These are phyloP conservation scores for Melieria picta DNA, from an alignment of 2,888 invertebrate genomes.

Conservation along the genomic window DNA sequence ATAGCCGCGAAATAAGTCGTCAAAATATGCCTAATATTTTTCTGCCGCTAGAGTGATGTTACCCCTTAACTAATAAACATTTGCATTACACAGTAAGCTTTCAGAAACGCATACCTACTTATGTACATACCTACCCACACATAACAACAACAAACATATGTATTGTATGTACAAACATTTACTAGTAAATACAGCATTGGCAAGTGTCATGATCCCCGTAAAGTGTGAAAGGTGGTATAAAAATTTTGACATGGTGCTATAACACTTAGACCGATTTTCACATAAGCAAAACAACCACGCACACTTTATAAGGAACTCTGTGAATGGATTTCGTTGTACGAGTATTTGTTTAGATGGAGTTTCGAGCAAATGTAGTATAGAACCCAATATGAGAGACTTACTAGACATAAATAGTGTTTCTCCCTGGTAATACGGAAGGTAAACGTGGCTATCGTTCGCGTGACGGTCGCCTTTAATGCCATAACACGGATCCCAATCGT, in stretches of 20 bases:
- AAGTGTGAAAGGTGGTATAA: slow-evolving; percentile 33
- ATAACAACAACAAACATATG: too few relatives aligned
- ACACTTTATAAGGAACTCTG: slow-evolving; percentile 37
- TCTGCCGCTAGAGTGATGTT: too few relatives aligned
- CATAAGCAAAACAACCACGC: slow-evolving; percentile 23
- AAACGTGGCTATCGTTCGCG: slow-evolving; percentile 81
- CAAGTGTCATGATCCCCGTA: slow-evolving; percentile 14
- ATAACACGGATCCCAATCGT: slow-evolving; percentile 65
- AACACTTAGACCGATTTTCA: slow-evolving; percentile 24
- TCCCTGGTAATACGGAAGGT: slow-evolving; percentile 86
- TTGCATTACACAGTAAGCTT: too few relatives aligned
- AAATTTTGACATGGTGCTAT: slow-evolving; percentile 30
- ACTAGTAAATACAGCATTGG: slow-evolving; percentile 24
- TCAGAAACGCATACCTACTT: too few relatives aligned
- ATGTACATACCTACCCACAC: too few relatives aligned
- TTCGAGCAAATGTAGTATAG: slow-evolving; percentile 20
- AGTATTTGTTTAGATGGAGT: slow-evolving; percentile 6
- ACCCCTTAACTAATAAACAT: too few relatives aligned
- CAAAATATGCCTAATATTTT: too few relatives aligned
- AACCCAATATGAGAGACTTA: slow-evolving; percentile 69
- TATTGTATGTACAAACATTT: slow-evolving; percentile 27
- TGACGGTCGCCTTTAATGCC: slow-evolving; percentile 72
- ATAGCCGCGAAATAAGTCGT: too few relatives aligned
- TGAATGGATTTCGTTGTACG: slow-evolving; percentile 5
- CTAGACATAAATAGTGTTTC: slow-evolving; percentile 77